Base-by-base conservation (phyloP, 2,113 vertebrate species). In the Sinocyclocheilus anophthalmus region DNA sequence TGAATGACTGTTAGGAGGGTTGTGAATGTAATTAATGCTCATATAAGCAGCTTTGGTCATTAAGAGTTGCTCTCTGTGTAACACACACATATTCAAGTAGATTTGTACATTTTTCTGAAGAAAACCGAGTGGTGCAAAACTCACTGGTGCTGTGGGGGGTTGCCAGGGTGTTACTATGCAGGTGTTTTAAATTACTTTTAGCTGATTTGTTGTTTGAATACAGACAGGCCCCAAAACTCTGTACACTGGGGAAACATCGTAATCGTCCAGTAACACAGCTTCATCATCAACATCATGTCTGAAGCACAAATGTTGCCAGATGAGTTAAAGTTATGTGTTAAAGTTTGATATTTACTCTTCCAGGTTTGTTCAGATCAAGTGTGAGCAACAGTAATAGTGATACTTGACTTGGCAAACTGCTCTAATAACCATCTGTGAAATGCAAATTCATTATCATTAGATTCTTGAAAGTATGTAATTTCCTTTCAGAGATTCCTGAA, bases 401-500 rank as follows among this genome's bases (percentile, higher is more conserved):
- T 39, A 37, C 37, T 63, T 85, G 70, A 33, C 53, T 59, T 45
- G 1, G 14, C 14, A 61, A 53, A 20, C 55, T 4, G 4, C 26
- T 18, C 83, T 76, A 82, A 86, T 92, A 87, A 90, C 87, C 85
- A 88, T 72, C 53, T 8, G 48, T 45, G 16, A 55, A 59, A 81
- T 22, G 82, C 59, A 14, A 59, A 85, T 88, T 80, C 83, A 89
- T 81, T 26, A 65, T 67, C 79, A 88, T n/a, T 48, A 87, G 83
- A 83, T 16, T 86, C 39, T 76, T 26, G 20, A 76, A 77, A 84
- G 53, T 26, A 20, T 84, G 55, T 48, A 42, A 73, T 59, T 75
- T 59, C 69, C 69, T 8, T 16, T 75, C 69, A 67, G 39, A 65
- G 22, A 81, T 81, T 48, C 24, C 59, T 81, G 59, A 81, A 30